Conservation (phyloP, 2,113 vertebrate genomes). For the Serilophus lunatus region DNA sequence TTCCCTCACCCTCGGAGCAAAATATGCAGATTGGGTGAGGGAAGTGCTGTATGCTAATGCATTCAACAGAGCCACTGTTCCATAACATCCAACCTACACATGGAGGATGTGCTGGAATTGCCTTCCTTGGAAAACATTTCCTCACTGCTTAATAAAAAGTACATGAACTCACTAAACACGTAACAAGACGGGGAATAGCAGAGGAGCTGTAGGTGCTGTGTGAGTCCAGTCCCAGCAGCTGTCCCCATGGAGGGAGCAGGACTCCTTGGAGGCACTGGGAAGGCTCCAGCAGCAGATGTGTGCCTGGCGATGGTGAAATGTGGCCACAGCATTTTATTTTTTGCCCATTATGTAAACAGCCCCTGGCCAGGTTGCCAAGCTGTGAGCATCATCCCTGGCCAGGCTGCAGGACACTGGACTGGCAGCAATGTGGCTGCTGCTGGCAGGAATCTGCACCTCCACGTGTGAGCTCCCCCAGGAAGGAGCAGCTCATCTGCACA, state of each 20-base stretch:
- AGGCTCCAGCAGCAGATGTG: not conserved
- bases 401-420: not conserved
- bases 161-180: not conserved
- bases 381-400: accelerated
- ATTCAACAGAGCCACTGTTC: conserved; percentile 52
- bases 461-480: accelerated
- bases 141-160: not conserved
- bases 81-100: conserved; percentile 42
- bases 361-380: not conserved
- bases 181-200: not conserved
- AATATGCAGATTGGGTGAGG: conserved; percentile 42
- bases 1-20: not conserved
- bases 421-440: not conserved
- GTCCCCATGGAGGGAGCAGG: not conserved
- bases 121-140: conserved; percentile 31
- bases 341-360: accelerated
- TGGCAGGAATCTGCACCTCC: accelerated
- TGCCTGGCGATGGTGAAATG: not conserved
- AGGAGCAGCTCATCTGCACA: not conserved
- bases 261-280: not conserved
- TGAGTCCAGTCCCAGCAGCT: not conserved
- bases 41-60: conserved; percentile 34
- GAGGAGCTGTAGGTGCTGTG: not conserved
- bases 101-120: conserved; percentile 9
- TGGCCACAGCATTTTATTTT: not conserved